phyloP scores from a whole-genome alignment of 1,140 invertebrate species.

The Monomorium pharaonis region DNA sequence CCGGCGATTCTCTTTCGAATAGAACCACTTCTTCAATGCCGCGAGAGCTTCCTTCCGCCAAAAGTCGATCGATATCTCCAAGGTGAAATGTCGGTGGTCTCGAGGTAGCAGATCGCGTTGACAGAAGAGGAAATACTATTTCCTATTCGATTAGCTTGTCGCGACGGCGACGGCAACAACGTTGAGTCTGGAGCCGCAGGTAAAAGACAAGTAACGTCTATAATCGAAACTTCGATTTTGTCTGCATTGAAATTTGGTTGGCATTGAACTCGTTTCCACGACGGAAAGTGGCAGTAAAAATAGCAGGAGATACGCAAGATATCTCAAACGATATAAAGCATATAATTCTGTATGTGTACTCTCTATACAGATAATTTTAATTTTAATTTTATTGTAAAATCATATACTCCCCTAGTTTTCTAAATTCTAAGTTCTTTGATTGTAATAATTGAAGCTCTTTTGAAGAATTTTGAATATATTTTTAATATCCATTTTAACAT shows the following conservation, averaged over 20 bases:
- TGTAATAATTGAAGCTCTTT: background rate
- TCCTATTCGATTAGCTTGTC: slow-evolving; percentile 54
- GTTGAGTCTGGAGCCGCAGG: background rate
- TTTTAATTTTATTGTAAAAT: background rate
- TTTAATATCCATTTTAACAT: background rate
- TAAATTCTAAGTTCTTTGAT: background rate
- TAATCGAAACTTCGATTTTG: slow-evolving; percentile 39
- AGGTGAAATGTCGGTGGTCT: slow-evolving; percentile 31
- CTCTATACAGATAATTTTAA: background rate
- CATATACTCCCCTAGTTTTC: background rate
- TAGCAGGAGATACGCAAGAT: background rate
- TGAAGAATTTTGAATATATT: background rate
- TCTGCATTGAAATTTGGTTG: slow-evolving; percentile 27
- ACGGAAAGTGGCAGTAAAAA: slow-evolving; percentile 32
- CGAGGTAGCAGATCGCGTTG: slow-evolving; percentile 26
- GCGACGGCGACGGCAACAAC: background rate
- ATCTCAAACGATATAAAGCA: background rate
- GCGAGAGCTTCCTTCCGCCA: slow-evolving; percentile 19
- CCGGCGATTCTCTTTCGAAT: background rate
- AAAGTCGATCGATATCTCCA: slow-evolving; percentile 59
- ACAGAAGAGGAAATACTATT: slow-evolving; percentile 65
- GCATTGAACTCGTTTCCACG: background rate
- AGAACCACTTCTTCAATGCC: slow-evolving; percentile 30
- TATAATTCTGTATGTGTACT: background rate
- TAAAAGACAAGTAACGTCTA: slow-evolving; percentile 24